Evolutionary conservation across 2,113 vertebrate genomes (phyloP).

Genomic region (Sakesphorus luctuosus): DNA sequence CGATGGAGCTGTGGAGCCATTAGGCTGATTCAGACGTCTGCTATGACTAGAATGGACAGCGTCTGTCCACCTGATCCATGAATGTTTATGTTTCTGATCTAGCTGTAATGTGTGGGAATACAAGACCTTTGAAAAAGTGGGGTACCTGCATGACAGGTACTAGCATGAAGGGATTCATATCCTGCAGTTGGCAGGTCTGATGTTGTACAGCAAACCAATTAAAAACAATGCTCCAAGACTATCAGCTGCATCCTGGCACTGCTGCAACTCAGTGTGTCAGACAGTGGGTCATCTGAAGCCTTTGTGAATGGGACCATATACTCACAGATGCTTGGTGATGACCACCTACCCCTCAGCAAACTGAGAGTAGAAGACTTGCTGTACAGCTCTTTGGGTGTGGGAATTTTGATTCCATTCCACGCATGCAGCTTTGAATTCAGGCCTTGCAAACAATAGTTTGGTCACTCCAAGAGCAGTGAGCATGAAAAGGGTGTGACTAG

Average conservation of each 20-base stretch:
- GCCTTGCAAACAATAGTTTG: constrained; percentile 31
- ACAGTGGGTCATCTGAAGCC: rapidly evolving
- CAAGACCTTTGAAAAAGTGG: not conserved
- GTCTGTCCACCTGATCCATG: not conserved
- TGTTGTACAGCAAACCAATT: not conserved
- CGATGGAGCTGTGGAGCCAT: not conserved
- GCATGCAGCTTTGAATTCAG: not conserved
- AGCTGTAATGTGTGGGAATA: not conserved
- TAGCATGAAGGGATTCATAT: not conserved
- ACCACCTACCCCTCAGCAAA: not conserved
- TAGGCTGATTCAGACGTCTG: constrained; percentile 41
- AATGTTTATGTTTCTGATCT: not conserved
- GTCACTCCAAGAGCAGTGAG: not conserved
- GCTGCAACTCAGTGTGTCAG: not conserved
- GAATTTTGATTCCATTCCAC: not conserved
- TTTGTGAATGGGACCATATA: not conserved
- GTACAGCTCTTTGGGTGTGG: not conserved
- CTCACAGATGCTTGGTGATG: not conserved
- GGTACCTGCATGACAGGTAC: not conserved
- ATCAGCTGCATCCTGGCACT: not conserved
- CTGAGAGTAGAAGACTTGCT: not conserved
- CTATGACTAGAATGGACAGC: constrained; percentile 38
- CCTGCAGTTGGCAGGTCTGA: not conserved
- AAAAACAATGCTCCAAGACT: not conserved
- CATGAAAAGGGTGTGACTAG: constrained; percentile 26